These are phyloP conservation scores for Xylota sylvarum DNA, from an alignment of 2,888 invertebrate genomes.

Conservation along the genomic window DNA sequence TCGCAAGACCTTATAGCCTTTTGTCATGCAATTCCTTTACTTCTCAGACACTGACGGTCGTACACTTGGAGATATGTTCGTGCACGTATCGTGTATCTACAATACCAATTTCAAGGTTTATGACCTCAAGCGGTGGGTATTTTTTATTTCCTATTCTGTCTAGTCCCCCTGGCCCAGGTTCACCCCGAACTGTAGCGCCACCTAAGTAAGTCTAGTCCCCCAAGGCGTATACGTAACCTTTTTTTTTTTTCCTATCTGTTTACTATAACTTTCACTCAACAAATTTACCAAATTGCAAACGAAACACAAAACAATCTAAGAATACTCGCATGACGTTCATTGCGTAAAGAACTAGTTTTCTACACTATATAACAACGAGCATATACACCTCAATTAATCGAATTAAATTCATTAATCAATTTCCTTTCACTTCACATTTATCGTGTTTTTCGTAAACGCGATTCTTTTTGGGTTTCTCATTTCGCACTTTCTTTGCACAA, in stretches of 20 bases:
- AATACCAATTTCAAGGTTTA: neutral
- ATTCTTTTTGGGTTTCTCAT: neutral
- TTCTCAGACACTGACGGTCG: too few species aligned
- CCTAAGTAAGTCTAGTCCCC: conserved; percentile 35
- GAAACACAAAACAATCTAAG: conserved; percentile 22
- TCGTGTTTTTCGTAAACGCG: conserved; percentile 1
- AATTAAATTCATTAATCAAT: conserved; percentile 45
- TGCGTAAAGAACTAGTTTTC: conserved; percentile 47
- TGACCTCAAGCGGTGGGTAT: conserved; percentile 35
- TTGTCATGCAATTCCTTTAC: too few species aligned
- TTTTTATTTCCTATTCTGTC: conserved; percentile 22
- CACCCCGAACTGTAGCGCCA: too few species aligned
- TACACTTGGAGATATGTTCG: too few species aligned
- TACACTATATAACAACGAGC: neutral
- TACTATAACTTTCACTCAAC: conserved; percentile 39
- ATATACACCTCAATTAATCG: conserved; percentile 19
- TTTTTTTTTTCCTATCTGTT: conserved; percentile 19
- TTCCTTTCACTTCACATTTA: conserved; percentile 67
- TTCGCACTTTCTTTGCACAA: conserved; percentile 43
- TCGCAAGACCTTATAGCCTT: too few species aligned
- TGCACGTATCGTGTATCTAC: too few species aligned
- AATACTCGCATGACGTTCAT: conserved; percentile 21
- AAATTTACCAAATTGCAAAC: conserved; percentile 12
- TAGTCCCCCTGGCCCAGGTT: too few species aligned
- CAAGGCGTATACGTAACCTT: conserved; percentile 66